Evolutionary conservation across 2,113 vertebrate species (phyloP), one percentile per base, ranked within the genome.

Genomic region (Geococcyx californianus): DNA sequence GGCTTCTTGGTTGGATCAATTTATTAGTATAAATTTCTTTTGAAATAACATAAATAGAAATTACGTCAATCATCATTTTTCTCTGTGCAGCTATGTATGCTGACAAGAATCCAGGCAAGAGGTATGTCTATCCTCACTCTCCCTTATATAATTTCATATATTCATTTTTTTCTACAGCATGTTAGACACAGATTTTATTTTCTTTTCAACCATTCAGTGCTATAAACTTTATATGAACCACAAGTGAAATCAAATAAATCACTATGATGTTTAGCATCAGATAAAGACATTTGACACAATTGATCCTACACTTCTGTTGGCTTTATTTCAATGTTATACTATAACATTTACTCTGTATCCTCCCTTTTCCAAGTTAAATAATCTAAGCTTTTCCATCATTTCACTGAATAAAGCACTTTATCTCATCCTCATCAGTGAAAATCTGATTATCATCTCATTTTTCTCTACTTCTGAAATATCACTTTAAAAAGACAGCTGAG

Each of bases 271-370:
- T 82, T 87, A 82, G 8, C 56, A 94, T 80, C 77, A 93, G 92
- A 80, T 80, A 90, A 67, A 85, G n/a, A 84, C 47, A 58, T 93
- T 80, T 91, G 38, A 87, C 73, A 88, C 51, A 94, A 89, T 63
- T 85, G 80, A 90, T 87, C 47, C 52, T 66, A 21, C 21, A 75
- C 45, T 90, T 80, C 51, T 87, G 45, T 73, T 83, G 87, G 16
- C 58, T 36, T 77, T 82, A n/a, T 42, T 85, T 58, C 51, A 82
- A 36, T 47, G 28, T 42, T 94, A 49, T 28, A 21, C 24, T 91
- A 62, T 47, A 56, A 33, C 10, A 72, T 92, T 89, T 87, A 49
- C 23, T 84, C 55, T 87, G 28, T 36, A 73, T 83, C 47, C 26
- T 95, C 58, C n/a, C 31, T 68, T 94, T 21, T 76, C 24, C 21